Conservation (phyloP, 2,797 vertebrate species). For the Choloepus didactylus region DNA sequence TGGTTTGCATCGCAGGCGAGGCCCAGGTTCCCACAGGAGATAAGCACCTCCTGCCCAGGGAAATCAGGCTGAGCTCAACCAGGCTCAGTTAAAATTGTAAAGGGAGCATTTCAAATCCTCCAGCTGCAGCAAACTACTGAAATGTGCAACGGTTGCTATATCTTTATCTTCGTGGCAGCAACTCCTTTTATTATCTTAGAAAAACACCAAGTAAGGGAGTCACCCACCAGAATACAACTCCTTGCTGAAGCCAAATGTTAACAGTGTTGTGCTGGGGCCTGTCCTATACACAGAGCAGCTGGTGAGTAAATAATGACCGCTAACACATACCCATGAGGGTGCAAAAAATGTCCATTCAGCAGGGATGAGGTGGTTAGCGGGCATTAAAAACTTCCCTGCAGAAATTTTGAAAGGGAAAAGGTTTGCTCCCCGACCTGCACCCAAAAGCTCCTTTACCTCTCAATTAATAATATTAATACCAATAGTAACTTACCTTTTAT, state of each 20-base stretch:
- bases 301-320: slow-evolving; percentile 24
- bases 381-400: background rate
- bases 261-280: background rate
- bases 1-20: background rate
- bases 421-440: background rate
- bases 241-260: background rate
- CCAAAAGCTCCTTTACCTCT: background rate
- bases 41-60: background rate
- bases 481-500: background rate
- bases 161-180: background rate
- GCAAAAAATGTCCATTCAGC: slow-evolving; percentile 13
- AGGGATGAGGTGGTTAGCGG: background rate
- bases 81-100: background rate
- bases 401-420: slow-evolving; percentile 28
- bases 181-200: background rate
- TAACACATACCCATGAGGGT: background rate
- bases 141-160: background rate
- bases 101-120: background rate
- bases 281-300: slow-evolving; percentile 43
- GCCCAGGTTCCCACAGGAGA: background rate
- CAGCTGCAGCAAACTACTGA: background rate
- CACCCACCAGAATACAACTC: background rate
- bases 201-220: background rate
- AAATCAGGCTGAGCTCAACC: background rate
- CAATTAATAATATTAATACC: background rate